Percentiles rank a stretch among this genome's conserved stretches.
These are phyloP conservation scores for Oreochromis tanganicae DNA, from an alignment of 2,113 vertebrate genomes.

Conservation along the genomic window DNA sequence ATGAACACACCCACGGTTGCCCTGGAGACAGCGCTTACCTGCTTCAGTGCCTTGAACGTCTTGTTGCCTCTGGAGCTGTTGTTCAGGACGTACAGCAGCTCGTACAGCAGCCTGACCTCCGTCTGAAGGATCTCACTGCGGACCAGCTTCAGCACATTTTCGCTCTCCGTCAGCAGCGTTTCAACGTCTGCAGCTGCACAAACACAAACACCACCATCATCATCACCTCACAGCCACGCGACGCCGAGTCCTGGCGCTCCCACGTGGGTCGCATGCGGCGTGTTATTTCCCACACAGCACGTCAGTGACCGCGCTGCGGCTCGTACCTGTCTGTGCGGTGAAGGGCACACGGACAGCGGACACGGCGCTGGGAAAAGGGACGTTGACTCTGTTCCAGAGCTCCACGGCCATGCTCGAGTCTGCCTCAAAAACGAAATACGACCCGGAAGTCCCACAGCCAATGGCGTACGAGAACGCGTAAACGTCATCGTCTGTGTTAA, in stretches of 20 bases:
- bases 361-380: constrained; percentile 28
- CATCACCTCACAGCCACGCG: neutral
- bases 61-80: constrained; percentile 64
- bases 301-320: neutral
- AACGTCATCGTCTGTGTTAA: constrained; percentile 35
- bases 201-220: neutral
- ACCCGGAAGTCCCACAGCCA: constrained; percentile 33
- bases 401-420: constrained; percentile 28
- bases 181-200: neutral
- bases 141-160: constrained; percentile 41
- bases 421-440: neutral
- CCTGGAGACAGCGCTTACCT: constrained; percentile 41
- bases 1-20: neutral
- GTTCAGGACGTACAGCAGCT: constrained; percentile 56
- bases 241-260: neutral
- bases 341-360: constrained; percentile 13
- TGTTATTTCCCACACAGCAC: neutral
- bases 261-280: neutral
- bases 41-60: constrained; percentile 62
- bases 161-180: neutral
- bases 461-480: neutral
- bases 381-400: constrained; percentile 47
- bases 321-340: constrained; percentile 9
- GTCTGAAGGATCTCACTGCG: constrained; percentile 60
- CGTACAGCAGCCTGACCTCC: constrained; percentile 65